A percentile compares a stretch with the other conserved stretches of the same genome.
These are phyloP conservation scores for Emydoidea blandingii DNA, from an alignment of 2,797 vertebrate genomes.

Conservation along the genomic window DNA sequence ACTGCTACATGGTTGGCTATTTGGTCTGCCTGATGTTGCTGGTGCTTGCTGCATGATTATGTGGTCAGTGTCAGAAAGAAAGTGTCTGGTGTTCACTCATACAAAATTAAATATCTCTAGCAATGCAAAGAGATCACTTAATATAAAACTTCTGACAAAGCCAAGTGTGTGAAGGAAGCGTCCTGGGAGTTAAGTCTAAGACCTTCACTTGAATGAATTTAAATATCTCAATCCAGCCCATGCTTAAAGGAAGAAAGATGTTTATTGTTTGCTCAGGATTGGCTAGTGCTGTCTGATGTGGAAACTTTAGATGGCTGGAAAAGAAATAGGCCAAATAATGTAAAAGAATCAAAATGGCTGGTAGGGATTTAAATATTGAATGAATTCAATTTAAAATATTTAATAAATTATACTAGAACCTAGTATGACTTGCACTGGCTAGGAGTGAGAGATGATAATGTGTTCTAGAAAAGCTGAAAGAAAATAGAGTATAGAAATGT, in stretches of 20 bases:
- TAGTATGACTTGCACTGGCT: too few species aligned
- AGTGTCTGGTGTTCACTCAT: background rate
- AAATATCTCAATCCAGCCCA: background rate
- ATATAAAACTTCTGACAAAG: accelerated
- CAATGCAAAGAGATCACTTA: background rate
- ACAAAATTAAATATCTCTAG: background rate
- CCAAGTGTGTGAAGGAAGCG: background rate
- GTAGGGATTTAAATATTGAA: background rate
- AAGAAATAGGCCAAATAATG: background rate
- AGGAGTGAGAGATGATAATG: too few species aligned
- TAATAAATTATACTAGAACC: background rate
- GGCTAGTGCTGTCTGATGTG: background rate
- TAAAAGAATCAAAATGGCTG: background rate
- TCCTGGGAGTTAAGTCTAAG: background rate
- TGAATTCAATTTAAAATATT: background rate
- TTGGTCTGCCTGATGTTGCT: background rate
- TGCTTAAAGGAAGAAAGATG: background rate
- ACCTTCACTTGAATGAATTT: background rate
- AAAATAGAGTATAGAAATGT: too few species aligned
- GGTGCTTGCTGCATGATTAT: background rate
- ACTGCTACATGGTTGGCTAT: background rate
- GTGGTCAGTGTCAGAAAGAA: background rate
- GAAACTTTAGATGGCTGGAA: background rate
- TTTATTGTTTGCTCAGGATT: background rate
- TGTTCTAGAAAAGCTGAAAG: too few species aligned